These are phyloP conservation scores for Campoletis raptor DNA, from an alignment of 2,888 invertebrate species.

Conservation along the genomic window DNA sequence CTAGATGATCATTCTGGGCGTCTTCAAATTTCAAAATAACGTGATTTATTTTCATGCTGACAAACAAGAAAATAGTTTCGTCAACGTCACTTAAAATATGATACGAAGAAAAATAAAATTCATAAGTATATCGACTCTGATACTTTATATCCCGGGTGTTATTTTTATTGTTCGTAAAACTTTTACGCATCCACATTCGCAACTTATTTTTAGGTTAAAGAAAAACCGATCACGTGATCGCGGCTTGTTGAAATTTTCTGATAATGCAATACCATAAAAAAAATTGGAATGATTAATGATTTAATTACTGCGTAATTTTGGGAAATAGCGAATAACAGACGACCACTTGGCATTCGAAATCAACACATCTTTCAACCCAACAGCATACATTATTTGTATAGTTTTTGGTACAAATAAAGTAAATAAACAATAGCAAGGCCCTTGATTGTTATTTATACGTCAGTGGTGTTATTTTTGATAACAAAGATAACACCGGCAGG, in stretches of 20 bases:
- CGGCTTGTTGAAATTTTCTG: neutral
- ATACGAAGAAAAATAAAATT: neutral
- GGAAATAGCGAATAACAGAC: neutral
- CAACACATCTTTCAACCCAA: neutral
- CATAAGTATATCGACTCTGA: neutral
- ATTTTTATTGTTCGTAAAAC: neutral
- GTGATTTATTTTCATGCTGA: neutral
- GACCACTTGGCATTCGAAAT: neutral
- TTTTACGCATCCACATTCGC: neutral
- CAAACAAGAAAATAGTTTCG: neutral
- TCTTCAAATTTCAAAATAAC: neutral
- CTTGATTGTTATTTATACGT: neutral
- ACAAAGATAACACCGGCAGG: neutral
- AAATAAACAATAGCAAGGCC: neutral
- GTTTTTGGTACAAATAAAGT: neutral
- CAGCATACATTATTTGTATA: neutral
- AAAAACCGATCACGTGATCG: neutral
- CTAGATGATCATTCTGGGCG: neutral
- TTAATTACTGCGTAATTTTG: neutral
- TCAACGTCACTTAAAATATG: neutral
- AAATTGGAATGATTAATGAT: neutral
- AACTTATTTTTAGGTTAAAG: neutral
- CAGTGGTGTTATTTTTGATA: constrained; percentile 13
- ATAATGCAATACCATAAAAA: neutral
- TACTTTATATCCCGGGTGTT: neutral